Conservation (phyloP, 2,888 invertebrate species). For the Pseudeuparius sepicola region DNA sequence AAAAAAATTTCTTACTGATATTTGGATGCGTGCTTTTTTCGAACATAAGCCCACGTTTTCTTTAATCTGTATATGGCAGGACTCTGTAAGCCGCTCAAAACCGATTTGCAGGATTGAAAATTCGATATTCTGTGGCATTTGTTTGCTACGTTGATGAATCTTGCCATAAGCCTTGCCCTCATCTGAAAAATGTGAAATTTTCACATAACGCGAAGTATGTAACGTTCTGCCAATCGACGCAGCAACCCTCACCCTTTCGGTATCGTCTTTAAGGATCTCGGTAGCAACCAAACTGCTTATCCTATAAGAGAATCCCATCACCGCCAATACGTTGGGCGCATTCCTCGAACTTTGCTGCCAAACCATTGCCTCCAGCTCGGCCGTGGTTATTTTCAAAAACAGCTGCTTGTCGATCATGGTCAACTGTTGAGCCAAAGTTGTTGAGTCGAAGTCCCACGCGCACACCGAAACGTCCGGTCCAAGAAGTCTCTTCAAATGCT, state of each 20-base stretch:
- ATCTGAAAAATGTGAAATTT: conserved; percentile 31
- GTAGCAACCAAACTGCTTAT: conserved; percentile 42
- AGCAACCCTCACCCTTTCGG: conserved; percentile 32
- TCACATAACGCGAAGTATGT: not conserved
- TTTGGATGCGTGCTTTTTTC: conserved; percentile 42
- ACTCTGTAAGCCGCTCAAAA: conserved; percentile 43
- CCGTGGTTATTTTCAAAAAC: conserved; percentile 40
- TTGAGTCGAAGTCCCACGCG: conserved; percentile 47
- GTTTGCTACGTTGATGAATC: conserved; percentile 44
- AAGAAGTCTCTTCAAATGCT: conserved; percentile 37
- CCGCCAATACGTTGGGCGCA: conserved; percentile 42
- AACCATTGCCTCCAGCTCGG: conserved; percentile 39
- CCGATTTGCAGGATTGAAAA: conserved; percentile 44
- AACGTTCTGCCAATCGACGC: too few species aligned
- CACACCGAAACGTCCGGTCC: conserved; percentile 37
- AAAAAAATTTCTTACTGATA: conserved; percentile 40
- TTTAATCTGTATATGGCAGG: conserved; percentile 44
- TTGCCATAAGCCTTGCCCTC: conserved; percentile 43
- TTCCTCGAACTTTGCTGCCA: conserved; percentile 40
- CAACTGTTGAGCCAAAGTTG: conserved; percentile 42
- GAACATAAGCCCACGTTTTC: conserved; percentile 42
- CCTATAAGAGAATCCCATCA: conserved; percentile 45
- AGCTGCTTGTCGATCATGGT: conserved; percentile 46
- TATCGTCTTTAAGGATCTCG: conserved; percentile 40
- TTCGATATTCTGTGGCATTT: conserved; percentile 44